Base-by-base conservation (phyloP, 2,797 vertebrate genomes). In the Pipistrellus nathusii region DNA sequence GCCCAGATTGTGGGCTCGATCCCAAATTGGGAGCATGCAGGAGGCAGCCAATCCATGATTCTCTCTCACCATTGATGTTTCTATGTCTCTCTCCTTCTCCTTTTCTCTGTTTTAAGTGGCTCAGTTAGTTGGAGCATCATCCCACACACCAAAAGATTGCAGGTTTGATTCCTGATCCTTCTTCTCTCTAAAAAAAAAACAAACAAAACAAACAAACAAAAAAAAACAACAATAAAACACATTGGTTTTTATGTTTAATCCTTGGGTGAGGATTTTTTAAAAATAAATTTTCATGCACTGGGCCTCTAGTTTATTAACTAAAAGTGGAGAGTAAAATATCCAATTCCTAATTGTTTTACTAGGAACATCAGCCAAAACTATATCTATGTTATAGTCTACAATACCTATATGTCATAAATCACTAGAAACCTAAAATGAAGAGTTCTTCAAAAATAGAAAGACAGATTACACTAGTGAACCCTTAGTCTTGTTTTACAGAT, bases 301-400 rank as follows among this genome's bases (percentile, higher is more conserved):
- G 20, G 53, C 20, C 20, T 55, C 53, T 55, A 57, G 23, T 57
- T 88, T 66, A 53, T 15, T 25, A 86, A 59, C 30, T 18, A 5
- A 84, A 85, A 44, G 32, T 11, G 71, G 9, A 12, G 35, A 53
- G 38, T 38, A 35, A 85, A 55, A 20, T 68, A 93, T 35, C 9
- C 15, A 59, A 41, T 51, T 73, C 38, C 30, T 82, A 68, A 64
- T 15, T 75, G 23, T 83, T 27, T 71, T 93, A 88, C 51, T 32
- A 73, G 75, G 53, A 93, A 80, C 77, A 84, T 25, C 82, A 88
- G 35, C 88, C 46, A 4, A 88, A 90, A 92, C 62, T 2, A 9
- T 72, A 64, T 44, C 38, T 85, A 53, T 35, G 7, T 64, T 59
- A 27, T 46, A n/a, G 80, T 59, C n/a, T 51, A 76, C 10, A 64